These are phyloP conservation scores for Neotoxoptera formosana DNA, from an alignment of 1,140 invertebrate genomes.

Conservation along the genomic window DNA sequence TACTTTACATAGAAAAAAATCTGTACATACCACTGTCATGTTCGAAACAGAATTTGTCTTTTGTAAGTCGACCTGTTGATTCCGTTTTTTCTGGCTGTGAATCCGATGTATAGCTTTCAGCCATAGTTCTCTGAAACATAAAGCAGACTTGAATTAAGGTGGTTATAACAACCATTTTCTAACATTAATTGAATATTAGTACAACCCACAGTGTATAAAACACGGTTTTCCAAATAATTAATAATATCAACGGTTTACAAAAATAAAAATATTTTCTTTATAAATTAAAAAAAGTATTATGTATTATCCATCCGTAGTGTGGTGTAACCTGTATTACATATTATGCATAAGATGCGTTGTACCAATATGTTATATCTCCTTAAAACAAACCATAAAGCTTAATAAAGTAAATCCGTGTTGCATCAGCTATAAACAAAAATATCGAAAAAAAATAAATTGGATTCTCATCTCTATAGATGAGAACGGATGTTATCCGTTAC, in stretches of 20 bases:
- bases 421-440: background rate
- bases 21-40: background rate
- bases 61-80: conserved; percentile 1
- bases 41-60: conserved; percentile 39
- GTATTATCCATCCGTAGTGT: background rate
- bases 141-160: background rate
- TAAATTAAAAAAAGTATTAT: background rate
- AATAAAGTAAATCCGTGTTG: background rate
- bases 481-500: background rate
- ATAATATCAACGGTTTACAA: background rate
- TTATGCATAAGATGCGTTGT: background rate
- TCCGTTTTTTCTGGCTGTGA: conserved; percentile 19
- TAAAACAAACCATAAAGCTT: background rate
- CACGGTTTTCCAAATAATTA: background rate
- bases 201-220: background rate
- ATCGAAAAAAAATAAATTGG: background rate
- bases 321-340: background rate
- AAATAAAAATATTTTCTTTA: background rate
- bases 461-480: background rate
- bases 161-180: background rate
- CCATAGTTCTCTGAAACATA: conserved; percentile 26
- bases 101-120: conserved; percentile 35
- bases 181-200: background rate
- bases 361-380: background rate
- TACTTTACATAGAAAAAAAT: background rate